Evolutionary conservation across 2,888 invertebrate species (phyloP).

Genomic region (Trissoscelio sp.): DNA sequence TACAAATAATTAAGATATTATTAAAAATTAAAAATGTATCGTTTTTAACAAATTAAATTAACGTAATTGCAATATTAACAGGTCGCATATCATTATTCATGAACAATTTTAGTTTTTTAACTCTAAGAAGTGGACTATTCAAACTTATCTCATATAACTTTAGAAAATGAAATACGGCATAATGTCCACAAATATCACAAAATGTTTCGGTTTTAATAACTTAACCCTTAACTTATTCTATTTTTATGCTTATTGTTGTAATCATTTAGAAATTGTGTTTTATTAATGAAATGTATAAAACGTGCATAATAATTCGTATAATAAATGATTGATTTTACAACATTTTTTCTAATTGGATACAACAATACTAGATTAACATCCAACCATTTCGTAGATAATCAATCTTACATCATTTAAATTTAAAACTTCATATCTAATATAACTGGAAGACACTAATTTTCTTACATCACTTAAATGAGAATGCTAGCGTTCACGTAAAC

Average conservation of each 20-base stretch:
- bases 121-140: slow-evolving; percentile 39
- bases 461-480: background rate
- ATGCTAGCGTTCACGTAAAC: background rate
- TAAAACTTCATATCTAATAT: slow-evolving; percentile 40
- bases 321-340: too few relatives aligned
- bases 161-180: slow-evolving; percentile 33
- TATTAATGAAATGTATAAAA: background rate
- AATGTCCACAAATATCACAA: slow-evolving; percentile 64
- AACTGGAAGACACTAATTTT: slow-evolving; percentile 35
- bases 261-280: slow-evolving; percentile 10
- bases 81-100: slow-evolving; percentile 13
- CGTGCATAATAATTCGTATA: background rate
- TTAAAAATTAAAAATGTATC: background rate
- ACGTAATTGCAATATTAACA: slow-evolving; percentile 6
- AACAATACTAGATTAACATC: slow-evolving; percentile 17
- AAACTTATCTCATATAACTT: slow-evolving; percentile 35
- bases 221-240: slow-evolving; percentile 46
- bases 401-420: slow-evolving; percentile 10
- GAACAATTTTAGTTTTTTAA: slow-evolving; percentile 12
- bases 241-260: slow-evolving; percentile 4
- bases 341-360: background rate
- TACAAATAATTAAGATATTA: background rate
- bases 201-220: slow-evolving; percentile 39
- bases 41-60: background rate
- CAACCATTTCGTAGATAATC: slow-evolving; percentile 3